These are phyloP conservation scores for Ischnura elegans DNA, from an alignment of 2,888 invertebrate genomes.

Conservation along the genomic window DNA sequence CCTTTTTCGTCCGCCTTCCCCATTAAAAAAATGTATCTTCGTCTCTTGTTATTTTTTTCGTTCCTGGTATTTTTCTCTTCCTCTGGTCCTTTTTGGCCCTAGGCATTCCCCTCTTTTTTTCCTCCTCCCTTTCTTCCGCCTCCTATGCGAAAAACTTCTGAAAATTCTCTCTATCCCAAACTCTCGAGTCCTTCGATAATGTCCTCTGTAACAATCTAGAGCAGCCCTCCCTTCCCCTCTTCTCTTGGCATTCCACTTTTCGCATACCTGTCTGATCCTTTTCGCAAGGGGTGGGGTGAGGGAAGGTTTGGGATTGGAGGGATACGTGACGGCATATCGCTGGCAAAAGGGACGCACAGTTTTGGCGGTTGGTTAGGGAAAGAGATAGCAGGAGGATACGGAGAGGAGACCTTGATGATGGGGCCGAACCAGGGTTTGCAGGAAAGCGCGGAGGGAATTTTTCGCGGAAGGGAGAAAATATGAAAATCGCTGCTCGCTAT, in stretches of 20 bases:
- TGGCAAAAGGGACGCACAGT: not conserved
- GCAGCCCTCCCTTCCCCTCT: not conserved
- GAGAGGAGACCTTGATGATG: not conserved
- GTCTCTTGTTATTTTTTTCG: not conserved
- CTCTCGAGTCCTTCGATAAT: not conserved
- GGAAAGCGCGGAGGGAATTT: not conserved
- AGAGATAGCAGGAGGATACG: not conserved
- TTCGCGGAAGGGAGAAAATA: not conserved
- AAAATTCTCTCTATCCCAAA: not conserved
- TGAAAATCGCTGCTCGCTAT: conserved; percentile 33
- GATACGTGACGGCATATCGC: not conserved
- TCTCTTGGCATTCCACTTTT: not conserved
- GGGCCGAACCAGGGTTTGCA: not conserved
- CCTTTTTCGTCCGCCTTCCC: not conserved
- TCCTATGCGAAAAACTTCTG: not conserved
- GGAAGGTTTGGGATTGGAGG: not conserved
- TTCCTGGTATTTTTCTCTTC: not conserved
- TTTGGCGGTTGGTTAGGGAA: too few relatives aligned
- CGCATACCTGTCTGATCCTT: conserved; percentile 29
- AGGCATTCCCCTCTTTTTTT: not conserved
- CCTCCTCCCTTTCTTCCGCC: too few relatives aligned
- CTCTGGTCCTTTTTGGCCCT: not conserved
- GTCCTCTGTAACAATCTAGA: not conserved
- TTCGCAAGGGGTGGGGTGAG: not conserved
- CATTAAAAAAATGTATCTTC: conserved; percentile 43